phyloP scores from a whole-genome alignment of 2,797 vertebrate species.

The Centroberyx gerrardi region DNA sequence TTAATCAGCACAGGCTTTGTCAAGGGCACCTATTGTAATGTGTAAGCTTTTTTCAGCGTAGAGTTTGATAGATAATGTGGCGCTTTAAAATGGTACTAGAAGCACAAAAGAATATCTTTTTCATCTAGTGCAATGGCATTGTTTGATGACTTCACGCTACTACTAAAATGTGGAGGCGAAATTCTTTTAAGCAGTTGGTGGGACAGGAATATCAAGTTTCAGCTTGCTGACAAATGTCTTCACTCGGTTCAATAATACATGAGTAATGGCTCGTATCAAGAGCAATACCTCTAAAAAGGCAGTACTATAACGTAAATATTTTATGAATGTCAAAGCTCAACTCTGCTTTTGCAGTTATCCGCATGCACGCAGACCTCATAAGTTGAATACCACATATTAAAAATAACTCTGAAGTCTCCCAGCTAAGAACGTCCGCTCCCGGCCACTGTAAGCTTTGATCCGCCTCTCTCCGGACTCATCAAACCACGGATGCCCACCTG shows the following conservation, averaged over 20 bases:
- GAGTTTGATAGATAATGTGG: constrained; percentile 16
- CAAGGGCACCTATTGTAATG: constrained; percentile 26
- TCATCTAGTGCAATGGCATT: background rate
- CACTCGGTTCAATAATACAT: constrained; percentile 62
- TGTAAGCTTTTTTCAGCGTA: constrained; percentile 10
- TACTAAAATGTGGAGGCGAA: constrained; percentile 35
- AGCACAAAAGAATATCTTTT: constrained; percentile 13
- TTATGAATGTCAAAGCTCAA: constrained; percentile 72
- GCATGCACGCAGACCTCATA: constrained; percentile 52
- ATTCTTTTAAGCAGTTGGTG: constrained; percentile 19
- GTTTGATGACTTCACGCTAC: constrained; percentile 2
- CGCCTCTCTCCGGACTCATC: constrained; percentile 36
- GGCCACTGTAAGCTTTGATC: constrained; percentile 61
- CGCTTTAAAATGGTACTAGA: constrained; percentile 18
- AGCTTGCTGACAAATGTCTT: constrained; percentile 61
- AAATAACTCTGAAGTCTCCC: constrained; percentile 52
- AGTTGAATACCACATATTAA: constrained; percentile 51
- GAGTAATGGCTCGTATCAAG: constrained; percentile 50
- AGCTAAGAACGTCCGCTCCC: constrained; percentile 16
- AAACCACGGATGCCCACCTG: constrained; percentile 55
- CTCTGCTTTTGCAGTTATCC: constrained; percentile 66
- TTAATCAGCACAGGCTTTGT: constrained; percentile 46
- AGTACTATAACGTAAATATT: constrained; percentile 66
- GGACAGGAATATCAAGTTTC: constrained; percentile 60
- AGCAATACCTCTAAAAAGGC: constrained; percentile 45